A percentile compares a stretch with the other conserved stretches of the same genome.
These are phyloP conservation scores for Whitmania pigra DNA, from an alignment of 1,140 invertebrate genomes.

Conservation along the genomic window DNA sequence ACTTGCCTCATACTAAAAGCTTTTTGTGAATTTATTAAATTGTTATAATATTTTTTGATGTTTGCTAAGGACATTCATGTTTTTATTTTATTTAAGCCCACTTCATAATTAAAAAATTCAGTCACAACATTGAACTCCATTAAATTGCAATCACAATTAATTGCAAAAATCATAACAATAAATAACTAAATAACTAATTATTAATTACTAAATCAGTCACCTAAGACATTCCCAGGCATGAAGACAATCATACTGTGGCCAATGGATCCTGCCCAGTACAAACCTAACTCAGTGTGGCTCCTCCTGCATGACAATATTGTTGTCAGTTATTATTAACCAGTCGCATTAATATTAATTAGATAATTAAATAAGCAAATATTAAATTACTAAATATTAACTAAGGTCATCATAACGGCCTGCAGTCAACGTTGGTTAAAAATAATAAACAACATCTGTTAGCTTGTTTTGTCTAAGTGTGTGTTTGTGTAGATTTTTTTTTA, in stretches of 20 bases:
- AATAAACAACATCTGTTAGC: too few relatives aligned
- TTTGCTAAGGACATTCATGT: too few relatives aligned
- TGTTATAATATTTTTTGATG: too few relatives aligned
- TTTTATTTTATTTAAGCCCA: neutral
- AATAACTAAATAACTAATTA: too few relatives aligned
- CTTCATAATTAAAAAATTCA: neutral
- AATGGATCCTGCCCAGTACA: slow-evolving; percentile 38
- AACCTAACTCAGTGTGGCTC: slow-evolving; percentile 31
- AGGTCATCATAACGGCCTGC: neutral
- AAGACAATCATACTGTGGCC: slow-evolving; percentile 35
- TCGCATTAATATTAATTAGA: neutral
- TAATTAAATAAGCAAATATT: neutral
- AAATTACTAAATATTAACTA: too few relatives aligned
- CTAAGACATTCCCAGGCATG: slow-evolving; percentile 31
- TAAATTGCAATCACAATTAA: neutral
- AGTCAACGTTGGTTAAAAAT: neutral
- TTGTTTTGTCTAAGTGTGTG: too few relatives aligned
- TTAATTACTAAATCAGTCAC: slow-evolving; percentile 25
- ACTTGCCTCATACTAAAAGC: neutral
- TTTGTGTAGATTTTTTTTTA: too few relatives aligned
- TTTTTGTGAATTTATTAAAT: neutral
- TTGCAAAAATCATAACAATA: too few relatives aligned
- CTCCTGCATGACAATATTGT: too few relatives aligned
- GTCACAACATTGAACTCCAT: neutral
- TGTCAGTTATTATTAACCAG: too few relatives aligned